These are phyloP conservation scores for Augiades crinisus DNA, from an alignment of 2,888 invertebrate species.

Conservation along the genomic window DNA sequence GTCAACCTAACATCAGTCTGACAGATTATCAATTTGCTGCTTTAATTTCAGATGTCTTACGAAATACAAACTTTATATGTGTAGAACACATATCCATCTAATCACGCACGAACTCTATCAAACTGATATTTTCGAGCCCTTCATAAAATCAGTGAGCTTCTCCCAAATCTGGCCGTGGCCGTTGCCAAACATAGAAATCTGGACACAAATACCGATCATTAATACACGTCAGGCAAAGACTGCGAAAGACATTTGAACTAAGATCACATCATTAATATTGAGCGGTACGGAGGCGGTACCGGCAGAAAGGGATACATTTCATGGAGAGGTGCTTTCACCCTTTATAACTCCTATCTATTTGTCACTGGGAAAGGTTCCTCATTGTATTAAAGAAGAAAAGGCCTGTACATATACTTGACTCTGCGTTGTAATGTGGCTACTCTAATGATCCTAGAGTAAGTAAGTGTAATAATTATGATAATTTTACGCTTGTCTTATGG, in stretches of 20 bases:
- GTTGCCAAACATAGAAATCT: conserved; percentile 56
- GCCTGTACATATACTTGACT: conserved; percentile 37
- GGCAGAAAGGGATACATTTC: conserved; percentile 66
- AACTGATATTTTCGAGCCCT: no score
- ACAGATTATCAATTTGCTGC: no score
- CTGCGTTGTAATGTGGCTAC: conserved; percentile 33
- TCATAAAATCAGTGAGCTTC: conserved; percentile 1
- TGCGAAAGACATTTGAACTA: conserved; percentile 70
- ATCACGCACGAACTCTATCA: no score
- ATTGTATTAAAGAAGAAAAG: conserved; percentile 48
- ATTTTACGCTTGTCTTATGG: conserved; percentile 52
- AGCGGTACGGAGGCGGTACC: conserved; percentile 69
- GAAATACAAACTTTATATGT: no score
- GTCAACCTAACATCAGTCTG: no score
- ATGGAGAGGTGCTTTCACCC: conserved; percentile 72
- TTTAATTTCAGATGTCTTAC: no score
- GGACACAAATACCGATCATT: conserved; percentile 70
- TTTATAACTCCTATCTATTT: conserved; percentile 70
- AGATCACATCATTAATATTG: conserved; percentile 80
- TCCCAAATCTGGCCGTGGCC: conserved; percentile 14
- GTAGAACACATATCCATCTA: no score
- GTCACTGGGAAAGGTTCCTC: conserved; percentile 51
- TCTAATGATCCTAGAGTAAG: neutral
- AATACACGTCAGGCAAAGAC: conserved; percentile 70
- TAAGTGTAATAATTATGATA: conserved; percentile 25